A percentile compares a stretch with the other conserved stretches of the same genome.
These are phyloP conservation scores for Orientallactaga sibirica DNA, from an alignment of 2,797 vertebrate genomes.

Conservation along the genomic window DNA sequence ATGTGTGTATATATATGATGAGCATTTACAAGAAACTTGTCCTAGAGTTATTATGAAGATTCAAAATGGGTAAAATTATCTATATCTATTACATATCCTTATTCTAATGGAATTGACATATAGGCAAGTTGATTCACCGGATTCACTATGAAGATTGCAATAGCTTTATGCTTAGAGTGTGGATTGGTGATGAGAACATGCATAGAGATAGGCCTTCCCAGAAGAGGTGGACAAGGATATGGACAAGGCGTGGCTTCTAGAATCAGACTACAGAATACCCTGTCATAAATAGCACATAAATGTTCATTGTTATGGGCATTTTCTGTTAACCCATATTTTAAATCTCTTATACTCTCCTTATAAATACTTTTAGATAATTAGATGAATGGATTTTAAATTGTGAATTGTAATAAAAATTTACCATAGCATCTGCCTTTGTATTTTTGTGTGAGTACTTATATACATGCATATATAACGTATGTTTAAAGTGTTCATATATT, in stretches of 20 bases:
- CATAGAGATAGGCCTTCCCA: neutral
- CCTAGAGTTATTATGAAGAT: neutral
- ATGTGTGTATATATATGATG: neutral
- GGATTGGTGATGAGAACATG: neutral
- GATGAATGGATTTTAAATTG: neutral
- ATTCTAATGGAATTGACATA: neutral
- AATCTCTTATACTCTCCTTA: neutral
- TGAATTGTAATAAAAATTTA: neutral
- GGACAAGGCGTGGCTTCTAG: neutral
- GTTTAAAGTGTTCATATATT: neutral
- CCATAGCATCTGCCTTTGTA: neutral
- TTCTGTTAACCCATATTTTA: neutral
- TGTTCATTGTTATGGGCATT: neutral
- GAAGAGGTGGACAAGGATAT: neutral
- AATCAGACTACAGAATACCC: neutral
- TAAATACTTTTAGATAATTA: conserved; percentile 10
- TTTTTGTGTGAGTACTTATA: neutral
- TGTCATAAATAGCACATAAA: neutral
- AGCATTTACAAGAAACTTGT: neutral
- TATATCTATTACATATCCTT: neutral
- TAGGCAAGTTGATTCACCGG: neutral
- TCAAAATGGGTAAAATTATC: neutral
- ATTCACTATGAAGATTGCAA: neutral
- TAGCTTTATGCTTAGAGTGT: neutral
- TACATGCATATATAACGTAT: neutral